Base-by-base conservation (phyloP, 2,888 invertebrate species). In the Lepidochitona cinerea region DNA sequence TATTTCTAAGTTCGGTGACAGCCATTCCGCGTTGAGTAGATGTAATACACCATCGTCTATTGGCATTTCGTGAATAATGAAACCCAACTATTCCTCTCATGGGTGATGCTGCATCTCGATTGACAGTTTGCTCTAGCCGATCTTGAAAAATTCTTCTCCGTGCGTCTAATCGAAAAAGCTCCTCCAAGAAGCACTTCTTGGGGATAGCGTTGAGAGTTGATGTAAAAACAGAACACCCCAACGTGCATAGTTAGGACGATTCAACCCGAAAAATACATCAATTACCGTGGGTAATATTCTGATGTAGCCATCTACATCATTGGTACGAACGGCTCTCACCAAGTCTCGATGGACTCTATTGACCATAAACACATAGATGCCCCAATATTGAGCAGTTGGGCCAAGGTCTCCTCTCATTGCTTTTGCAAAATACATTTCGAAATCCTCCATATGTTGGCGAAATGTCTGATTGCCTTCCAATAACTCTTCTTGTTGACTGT, bases 111-210 rank as follows among this genome's bases (percentile, higher is more conserved):
- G 73, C 73, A 73, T 73, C 54, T 52, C 68, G 14, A 72, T 72
- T 73, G 6, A 73, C 73, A 14, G 73, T 73, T 54, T 73, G 73
- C 37, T 73, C 73, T n/a, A 29, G 73, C 41, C n/a, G 69, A 6
- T 29, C 73, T 37, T 29, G 52, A 73, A 54, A 37, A 73, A 37
- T 53, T 14, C 18, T 73, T 73, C n/a, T 23, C 33, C 71, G 73
- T 73, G 9, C 41, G 41, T 41, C 9, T 9, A 41, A 41, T 41
- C 9, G 41, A 41, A 41, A 18, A 41, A 41, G 41, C 41, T 12
- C 41, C 9, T 12, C 18, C 41, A 9, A 18, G 9, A 9, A 41
- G 41, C 9, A 41, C 18, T 41, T 41, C 18, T 9, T 41, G 41
- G 41, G 9, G 41, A 9, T 68, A 37, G 29, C 6, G 67, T 72